These are phyloP conservation scores for Drosophila pseudotakahashii DNA, from an alignment of 2,888 invertebrate genomes.

Conservation along the genomic window DNA sequence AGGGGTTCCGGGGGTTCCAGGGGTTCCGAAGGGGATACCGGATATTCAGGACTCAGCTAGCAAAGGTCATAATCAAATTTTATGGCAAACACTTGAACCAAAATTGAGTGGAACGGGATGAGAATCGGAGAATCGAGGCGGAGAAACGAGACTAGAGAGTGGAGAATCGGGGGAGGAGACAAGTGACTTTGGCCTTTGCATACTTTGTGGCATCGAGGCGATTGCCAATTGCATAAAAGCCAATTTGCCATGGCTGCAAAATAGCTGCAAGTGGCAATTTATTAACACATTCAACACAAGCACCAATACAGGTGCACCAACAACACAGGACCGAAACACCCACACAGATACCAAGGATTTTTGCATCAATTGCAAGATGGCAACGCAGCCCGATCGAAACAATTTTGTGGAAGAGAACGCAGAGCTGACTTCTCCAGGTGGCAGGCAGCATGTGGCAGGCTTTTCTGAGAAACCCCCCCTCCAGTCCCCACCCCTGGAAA, in stretches of 20 bases:
- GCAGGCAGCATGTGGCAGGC: slow-evolving; percentile 29
- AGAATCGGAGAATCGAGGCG: no score
- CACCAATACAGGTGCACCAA: not conserved
- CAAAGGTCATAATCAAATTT: slow-evolving; percentile 65
- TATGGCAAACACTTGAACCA: slow-evolving; percentile 60
- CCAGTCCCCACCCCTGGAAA: not conserved
- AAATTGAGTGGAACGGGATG: slow-evolving; percentile 1
- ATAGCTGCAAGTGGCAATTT: slow-evolving; percentile 73
- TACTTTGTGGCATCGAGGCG: slow-evolving; percentile 44
- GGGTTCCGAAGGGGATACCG: no score
- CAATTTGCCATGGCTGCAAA: slow-evolving; percentile 69
- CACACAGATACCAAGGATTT: slow-evolving; percentile 55
- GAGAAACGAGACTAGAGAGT: no score
- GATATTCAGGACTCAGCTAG: not conserved
- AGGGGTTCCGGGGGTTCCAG: no score
- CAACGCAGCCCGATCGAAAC: slow-evolving; percentile 60
- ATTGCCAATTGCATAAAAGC: slow-evolving; percentile 68
- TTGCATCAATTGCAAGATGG: slow-evolving; percentile 66
- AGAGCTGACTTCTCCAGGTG: slow-evolving; percentile 13
- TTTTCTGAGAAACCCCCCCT: not conserved
- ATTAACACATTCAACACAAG: slow-evolving; percentile 59
- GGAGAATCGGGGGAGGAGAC: slow-evolving; percentile 15
- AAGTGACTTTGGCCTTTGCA: slow-evolving; percentile 24
- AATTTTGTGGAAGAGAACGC: slow-evolving; percentile 38
- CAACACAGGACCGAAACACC: no score